Conservation (phyloP, 1,140 invertebrate species). For the Notospermus geniculatus region DNA sequence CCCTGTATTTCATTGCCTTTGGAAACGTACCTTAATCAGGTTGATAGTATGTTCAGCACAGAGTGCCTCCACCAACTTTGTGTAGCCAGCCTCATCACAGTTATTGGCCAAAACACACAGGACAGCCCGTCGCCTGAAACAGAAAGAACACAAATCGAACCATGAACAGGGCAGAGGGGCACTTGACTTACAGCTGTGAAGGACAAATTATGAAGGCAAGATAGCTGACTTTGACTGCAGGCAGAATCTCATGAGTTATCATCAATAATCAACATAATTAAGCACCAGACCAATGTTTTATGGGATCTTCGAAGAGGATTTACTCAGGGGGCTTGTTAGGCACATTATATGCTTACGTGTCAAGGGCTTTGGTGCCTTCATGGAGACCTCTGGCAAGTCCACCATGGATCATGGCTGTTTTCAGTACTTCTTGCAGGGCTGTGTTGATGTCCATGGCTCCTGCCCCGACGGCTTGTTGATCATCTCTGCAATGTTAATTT, state of each 20-base stretch:
- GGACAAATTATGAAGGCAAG: no score
- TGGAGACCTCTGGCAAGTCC: conserved; percentile 94
- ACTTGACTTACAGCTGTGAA: no score
- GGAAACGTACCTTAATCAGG: conserved; percentile 84
- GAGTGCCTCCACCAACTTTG: conserved; percentile 95
- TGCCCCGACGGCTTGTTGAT: conserved; percentile 44
- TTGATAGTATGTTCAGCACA: conserved; percentile 98
- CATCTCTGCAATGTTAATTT: conserved; percentile 57
- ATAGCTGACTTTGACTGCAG: no score
- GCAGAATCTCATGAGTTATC: no score
- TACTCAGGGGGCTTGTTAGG: no score
- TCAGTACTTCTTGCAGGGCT: conserved; percentile 95
- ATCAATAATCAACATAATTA: no score
- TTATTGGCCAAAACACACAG: conserved; percentile 96
- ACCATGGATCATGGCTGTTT: conserved; percentile 90
- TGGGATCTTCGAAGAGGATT: no score
- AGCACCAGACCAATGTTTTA: no score
- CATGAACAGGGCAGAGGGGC: neutral
- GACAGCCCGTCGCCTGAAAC: conserved; percentile 77
- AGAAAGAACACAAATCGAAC: conserved; percentile 55
- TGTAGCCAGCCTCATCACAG: conserved; percentile 96
- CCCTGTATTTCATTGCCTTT: no score
- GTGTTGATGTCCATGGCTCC: conserved; percentile 86
- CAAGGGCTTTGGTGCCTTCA: conserved; percentile 93
- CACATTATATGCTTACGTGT: no score